Base-by-base conservation (phyloP, 2,113 vertebrate species). In the Mustela nigripes region DNA sequence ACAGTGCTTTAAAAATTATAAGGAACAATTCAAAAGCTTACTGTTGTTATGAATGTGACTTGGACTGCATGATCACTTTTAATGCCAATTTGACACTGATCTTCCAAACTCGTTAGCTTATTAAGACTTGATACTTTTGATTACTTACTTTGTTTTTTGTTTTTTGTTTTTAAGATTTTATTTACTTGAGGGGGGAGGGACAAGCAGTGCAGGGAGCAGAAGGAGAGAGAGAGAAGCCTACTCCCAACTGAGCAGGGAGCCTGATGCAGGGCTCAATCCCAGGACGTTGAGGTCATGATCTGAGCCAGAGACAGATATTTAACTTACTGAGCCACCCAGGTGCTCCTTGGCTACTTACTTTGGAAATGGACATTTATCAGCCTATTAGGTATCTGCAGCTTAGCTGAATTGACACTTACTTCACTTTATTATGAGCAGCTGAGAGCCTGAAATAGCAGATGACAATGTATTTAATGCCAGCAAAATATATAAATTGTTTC, bases 401-500 rank as follows among this genome's bases (percentile, higher is more conserved):
- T 39, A 56, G n/a, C 28, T 81, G 5, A 19, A 28, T 36, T 96
- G 33, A 53, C 3, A 48, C 4, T 7, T 65, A 67, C 22, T 89
- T 89, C 36, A 33, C 19, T 80, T 83, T 4, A 89, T 89, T 81
- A 7, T 12, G 9, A 22, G 11, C 3, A 85, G 24, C 33, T 50
- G 5, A 65, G 31, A 81, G 11, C 5, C 22, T 83, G 26, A 85
- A 92, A 91, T 58, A 85, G 60, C 12, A 78, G 26, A 39, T 85
- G 22, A 22, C 7, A 79, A 22, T 86, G 3, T 89, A 50, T 89
- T 89, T 81, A 14, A 81, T 94, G 24, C 2, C 26, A 89, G 11
- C 4, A 82, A 92, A 92, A 73, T 60, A 48, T 69, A 71, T 45
- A 85, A 80, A 65, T 95, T 19, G 79, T 63, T 95, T 92, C 50